phyloP scores from a whole-genome alignment of 2,113 vertebrate genomes.

The Diadophis punctatus region DNA sequence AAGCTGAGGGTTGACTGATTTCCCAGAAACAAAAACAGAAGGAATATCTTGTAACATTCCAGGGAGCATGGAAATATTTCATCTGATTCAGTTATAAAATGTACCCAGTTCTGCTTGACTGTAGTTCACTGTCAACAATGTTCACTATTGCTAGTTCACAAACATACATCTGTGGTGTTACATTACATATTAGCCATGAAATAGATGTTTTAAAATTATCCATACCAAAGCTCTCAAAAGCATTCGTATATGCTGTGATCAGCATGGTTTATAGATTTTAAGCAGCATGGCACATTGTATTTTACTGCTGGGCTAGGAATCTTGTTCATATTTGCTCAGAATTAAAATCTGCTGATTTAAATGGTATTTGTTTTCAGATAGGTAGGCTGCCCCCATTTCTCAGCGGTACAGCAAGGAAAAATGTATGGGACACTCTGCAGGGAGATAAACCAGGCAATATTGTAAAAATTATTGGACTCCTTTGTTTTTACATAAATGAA shows the following conservation, averaged over 20 bases:
- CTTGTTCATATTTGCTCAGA: slow-evolving; percentile 1
- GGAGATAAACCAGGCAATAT: background rate
- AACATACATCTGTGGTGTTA: background rate
- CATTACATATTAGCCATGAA: background rate
- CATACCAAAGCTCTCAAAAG: background rate
- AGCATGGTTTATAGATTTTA: background rate
- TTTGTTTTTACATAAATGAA: background rate
- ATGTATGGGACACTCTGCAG: background rate
- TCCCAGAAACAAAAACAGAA: background rate
- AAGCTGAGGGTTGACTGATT: background rate
- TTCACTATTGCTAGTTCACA: background rate
- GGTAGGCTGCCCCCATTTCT: background rate
- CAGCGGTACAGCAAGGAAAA: background rate
- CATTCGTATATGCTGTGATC: background rate
- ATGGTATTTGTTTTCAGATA: background rate
- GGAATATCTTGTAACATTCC: background rate
- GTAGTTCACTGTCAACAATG: background rate
- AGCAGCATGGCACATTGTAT: background rate
- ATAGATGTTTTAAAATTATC: background rate
- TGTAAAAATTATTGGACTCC: background rate
- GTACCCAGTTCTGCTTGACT: background rate
- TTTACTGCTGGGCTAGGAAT: background rate
- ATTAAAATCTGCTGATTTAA: background rate
- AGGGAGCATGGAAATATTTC: background rate
- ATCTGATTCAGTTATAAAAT: background rate